Base-by-base conservation (phyloP, 2,888 invertebrate species). In the Hirudinaria manillensis region DNA sequence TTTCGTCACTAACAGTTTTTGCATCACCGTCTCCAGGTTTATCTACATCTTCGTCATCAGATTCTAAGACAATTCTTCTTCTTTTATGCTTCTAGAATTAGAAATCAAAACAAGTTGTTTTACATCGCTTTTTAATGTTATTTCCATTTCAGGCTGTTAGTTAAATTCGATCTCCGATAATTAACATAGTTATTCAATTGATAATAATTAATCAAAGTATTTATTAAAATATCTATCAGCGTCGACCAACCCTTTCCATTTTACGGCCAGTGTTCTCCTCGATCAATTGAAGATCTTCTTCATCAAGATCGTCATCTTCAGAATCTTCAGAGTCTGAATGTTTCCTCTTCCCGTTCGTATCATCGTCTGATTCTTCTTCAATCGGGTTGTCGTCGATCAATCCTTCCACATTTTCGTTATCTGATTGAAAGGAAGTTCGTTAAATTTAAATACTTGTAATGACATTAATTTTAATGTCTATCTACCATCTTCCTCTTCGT, bases 251-350 rank as follows among this genome's bases (percentile, higher is more conserved):
- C 77, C 82, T 86, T 19, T 77, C 45, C 78, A 96, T 91, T 89
- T 95, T 95, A 1, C 94, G 92, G 78, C 98, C 98, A 82, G 96
- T 89, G 89, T 99, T 98, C 86, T 98, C 98, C 84, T 98, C 96
- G 81, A 99, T 91, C 65, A 99, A 89, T 85, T 97, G 98, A 85
- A 95, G 94, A 88, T 99, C 99, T 82, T 99, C 99, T 83, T 99
- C 98, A 85, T 97, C 96, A 32, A 99, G 87, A 74, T 95, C 79
- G 80, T 92, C 91, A 82, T 94, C 84, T 3, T 81, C 78, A 7
- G 45, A 45, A n/a, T n/a, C n/a, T 19, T 83, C 83, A 2, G 81
- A 81, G 27, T 83, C 78, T 53, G 81, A 82, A 65, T 82, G 81
- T 79, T 71, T 38, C 70, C 53, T 66, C 29, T 83, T 82, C 4